Percentiles rank a stretch among this genome's conserved stretches.
These are phyloP conservation scores for Anser brachyrhynchus DNA, from an alignment of 2,113 vertebrate species.

Conservation along the genomic window DNA sequence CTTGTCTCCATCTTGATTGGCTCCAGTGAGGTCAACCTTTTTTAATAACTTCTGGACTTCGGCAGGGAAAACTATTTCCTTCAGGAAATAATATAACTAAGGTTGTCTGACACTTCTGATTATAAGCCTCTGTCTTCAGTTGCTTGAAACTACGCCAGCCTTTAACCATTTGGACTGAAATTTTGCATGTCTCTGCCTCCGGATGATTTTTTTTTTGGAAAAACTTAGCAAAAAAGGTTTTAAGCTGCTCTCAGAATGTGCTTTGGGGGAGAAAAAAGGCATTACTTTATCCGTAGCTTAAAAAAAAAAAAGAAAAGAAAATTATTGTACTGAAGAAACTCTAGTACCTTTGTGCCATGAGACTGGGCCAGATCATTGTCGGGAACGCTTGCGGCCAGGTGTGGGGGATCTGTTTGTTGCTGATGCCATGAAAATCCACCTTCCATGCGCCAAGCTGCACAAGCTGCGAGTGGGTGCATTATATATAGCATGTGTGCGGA, in stretches of 20 bases:
- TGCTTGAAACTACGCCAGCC: constrained; percentile 51
- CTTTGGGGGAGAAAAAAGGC: not conserved
- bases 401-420: not conserved
- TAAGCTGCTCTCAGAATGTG: constrained; percentile 8
- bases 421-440: not conserved
- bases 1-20: constrained; percentile 65
- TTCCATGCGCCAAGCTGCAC: rapidly evolving
- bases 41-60: constrained; percentile 71
- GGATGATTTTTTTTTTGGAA: constrained; percentile 56
- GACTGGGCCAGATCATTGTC: not conserved
- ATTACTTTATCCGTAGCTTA: not conserved
- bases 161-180: constrained; percentile 68
- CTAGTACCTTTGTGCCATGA: not conserved
- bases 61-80: constrained; percentile 67
- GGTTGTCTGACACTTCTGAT: constrained; percentile 68
- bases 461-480: not conserved
- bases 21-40: constrained; percentile 69
- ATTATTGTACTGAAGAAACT: not conserved
- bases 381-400: not conserved
- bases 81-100: constrained; percentile 71
- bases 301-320: not conserved
- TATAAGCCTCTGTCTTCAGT: constrained; percentile 67
- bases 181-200: constrained; percentile 62
- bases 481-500: not conserved
- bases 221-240: constrained; percentile 44